Conservation (phyloP, 1,140 invertebrate species). For the Drosophila virilis region DNA sequence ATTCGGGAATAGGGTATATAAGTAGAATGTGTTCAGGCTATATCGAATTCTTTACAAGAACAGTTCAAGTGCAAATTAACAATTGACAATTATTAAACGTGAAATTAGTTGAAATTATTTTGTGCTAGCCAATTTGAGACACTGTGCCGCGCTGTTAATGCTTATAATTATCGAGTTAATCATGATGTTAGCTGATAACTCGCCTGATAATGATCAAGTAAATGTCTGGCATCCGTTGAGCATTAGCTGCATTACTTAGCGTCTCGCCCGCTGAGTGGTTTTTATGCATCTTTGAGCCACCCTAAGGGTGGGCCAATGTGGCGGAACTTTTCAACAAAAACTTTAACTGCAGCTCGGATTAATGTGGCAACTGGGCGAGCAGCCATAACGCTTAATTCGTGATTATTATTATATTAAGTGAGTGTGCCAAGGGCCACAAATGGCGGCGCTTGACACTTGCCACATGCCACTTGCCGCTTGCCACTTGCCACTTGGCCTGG, state of each 20-base stretch:
- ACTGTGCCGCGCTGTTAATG: background rate
- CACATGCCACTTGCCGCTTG: conserved; percentile 19
- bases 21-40: no score
- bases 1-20: no score
- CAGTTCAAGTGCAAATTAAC: no score
- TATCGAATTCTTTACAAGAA: no score
- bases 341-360: conserved; percentile 4
- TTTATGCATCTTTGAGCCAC: conserved; percentile 56
- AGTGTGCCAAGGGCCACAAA: conserved; percentile 29
- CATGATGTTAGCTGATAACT: conserved; percentile 19
- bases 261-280: conserved; percentile 26
- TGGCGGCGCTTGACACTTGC: conserved; percentile 10
- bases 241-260: conserved; percentile 44
- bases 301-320: background rate
- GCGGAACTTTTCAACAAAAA: conserved; percentile 21
- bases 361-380: background rate
- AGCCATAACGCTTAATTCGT: conserved; percentile 41
- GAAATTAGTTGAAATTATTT: no score
- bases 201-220: conserved; percentile 43
- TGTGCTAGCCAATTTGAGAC: background rate
- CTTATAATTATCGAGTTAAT: background rate
- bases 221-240: conserved; percentile 40
- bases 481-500: conserved; percentile 10
- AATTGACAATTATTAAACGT: no score
- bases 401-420: conserved; percentile 70